Evolutionary conservation across 2,888 invertebrate species (phyloP).

Genomic region (Malthinus seriepunctatus): DNA sequence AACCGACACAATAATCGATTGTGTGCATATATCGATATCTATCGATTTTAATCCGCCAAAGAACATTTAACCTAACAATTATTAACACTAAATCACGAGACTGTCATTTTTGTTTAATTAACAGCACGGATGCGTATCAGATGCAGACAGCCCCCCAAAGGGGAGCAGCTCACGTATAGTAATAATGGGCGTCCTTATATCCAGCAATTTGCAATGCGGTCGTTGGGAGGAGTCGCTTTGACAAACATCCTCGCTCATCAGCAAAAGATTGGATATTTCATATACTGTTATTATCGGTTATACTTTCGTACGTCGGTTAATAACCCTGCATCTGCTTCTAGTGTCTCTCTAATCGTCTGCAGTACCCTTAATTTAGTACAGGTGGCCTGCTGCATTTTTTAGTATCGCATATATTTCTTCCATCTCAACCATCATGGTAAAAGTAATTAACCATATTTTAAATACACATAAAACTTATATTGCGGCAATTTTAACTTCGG

Average conservation of each 20-base stretch:
- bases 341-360: slow-evolving; percentile 32
- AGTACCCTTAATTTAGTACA: too few relatives aligned
- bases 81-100: slow-evolving; percentile 50
- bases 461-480: too few relatives aligned
- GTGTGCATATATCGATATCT: slow-evolving; percentile 25
- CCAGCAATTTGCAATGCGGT: slow-evolving; percentile 43
- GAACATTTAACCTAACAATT: slow-evolving; percentile 47
- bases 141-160: slow-evolving; percentile 46
- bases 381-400: too few relatives aligned
- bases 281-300: slow-evolving; percentile 45
- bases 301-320: slow-evolving; percentile 40
- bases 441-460: too few relatives aligned
- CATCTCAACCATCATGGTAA: too few relatives aligned
- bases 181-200: slow-evolving; percentile 46
- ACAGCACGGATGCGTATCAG: slow-evolving; percentile 45
- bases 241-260: slow-evolving; percentile 47
- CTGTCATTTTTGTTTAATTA: slow-evolving; percentile 53
- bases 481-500: too few relatives aligned
- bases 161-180: slow-evolving; percentile 45
- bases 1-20: slow-evolving; percentile 11
- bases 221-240: slow-evolving; percentile 39
- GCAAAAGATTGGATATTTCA: slow-evolving; percentile 47
- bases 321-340: slow-evolving; percentile 36
- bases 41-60: slow-evolving; percentile 28
- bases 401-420: too few relatives aligned